Percentiles rank a stretch among this genome's conserved stretches.
Conservation (phyloP, 2,888 invertebrate genomes). For the Gymnoscelis rufifasciata region DNA sequence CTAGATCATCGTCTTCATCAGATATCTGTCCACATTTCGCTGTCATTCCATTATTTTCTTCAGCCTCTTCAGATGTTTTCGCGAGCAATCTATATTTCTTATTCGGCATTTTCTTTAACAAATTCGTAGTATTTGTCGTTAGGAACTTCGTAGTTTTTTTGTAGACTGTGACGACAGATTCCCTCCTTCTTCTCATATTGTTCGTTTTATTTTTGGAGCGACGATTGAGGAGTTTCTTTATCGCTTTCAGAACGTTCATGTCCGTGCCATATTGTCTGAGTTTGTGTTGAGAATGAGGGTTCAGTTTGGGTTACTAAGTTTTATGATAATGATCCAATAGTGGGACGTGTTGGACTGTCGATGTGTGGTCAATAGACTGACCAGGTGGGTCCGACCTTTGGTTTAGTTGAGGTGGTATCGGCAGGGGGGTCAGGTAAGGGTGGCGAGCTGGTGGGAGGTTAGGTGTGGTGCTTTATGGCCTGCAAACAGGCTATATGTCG, state of each 20-base stretch:
- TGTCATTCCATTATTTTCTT: constrained; percentile 30
- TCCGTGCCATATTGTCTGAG: constrained; percentile 21
- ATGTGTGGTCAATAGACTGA: constrained; percentile 48
- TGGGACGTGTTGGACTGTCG: constrained; percentile 48
- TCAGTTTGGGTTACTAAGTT: constrained; percentile 50
- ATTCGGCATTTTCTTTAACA: constrained; percentile 60
- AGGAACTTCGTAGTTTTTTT: constrained; percentile 69
- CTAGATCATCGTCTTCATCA: constrained; percentile 49
- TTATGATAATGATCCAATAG: constrained; percentile 62
- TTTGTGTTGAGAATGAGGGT: constrained; percentile 36
- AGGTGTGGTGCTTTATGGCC: constrained; percentile 70
- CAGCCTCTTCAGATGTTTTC: constrained; percentile 45
- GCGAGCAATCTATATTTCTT: constrained; percentile 46
- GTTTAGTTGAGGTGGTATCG: constrained; percentile 13
- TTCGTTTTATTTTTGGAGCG: constrained; percentile 39
- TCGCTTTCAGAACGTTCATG: constrained; percentile 32
- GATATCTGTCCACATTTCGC: constrained; percentile 18
- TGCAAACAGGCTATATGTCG: constrained; percentile 67
- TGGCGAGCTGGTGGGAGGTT: constrained; percentile 47
- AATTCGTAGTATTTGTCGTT: constrained; percentile 54
- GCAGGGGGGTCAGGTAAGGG: constrained; percentile 37
- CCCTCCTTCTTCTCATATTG: constrained; percentile 53
- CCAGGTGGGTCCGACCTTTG: constrained; percentile 45
- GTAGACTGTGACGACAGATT: constrained; percentile 66
- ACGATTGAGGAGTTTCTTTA: constrained; percentile 36